phyloP scores from a whole-genome alignment of 2,113 vertebrate species.

The Zosterops hypoxanthus region DNA sequence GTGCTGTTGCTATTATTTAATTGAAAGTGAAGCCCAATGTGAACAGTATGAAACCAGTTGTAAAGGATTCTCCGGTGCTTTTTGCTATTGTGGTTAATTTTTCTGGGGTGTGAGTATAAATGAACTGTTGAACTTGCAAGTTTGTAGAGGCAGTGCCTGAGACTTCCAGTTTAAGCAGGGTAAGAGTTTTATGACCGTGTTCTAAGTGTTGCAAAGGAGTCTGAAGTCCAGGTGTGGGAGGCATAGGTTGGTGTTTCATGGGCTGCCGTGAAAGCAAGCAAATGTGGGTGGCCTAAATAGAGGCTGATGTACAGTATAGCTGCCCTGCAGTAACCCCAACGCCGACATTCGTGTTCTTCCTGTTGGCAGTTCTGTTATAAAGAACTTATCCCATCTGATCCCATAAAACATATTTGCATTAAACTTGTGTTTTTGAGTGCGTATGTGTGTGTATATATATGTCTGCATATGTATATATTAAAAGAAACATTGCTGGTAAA shows the following conservation, averaged over 20 bases:
- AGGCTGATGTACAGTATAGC: not conserved
- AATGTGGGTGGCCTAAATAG: not conserved
- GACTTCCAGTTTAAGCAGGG: not conserved
- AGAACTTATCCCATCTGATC: not conserved
- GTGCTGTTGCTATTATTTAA: not conserved
- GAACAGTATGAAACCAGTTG: not conserved
- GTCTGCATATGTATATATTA: rapidly evolving
- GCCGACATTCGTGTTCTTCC: not conserved
- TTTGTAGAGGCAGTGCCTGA: not conserved
- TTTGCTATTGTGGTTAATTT: not conserved
- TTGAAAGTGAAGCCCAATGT: not conserved
- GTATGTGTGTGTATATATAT: rapidly evolving
- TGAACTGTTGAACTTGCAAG: not conserved
- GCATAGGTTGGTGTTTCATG: not conserved
- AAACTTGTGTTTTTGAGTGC: not conserved
- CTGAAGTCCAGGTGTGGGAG: not conserved
- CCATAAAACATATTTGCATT: not conserved
- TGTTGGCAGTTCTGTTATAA: not conserved
- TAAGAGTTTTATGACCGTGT: not conserved
- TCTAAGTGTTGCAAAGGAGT: not conserved
- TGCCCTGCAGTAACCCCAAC: not conserved
- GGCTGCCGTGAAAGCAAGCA: constrained; percentile 28
- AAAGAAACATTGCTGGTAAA: not conserved
- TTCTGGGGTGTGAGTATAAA: not conserved
- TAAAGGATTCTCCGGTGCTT: not conserved